These are phyloP conservation scores for Percopsis transmontana DNA, from an alignment of 2,113 vertebrate genomes.

Conservation along the genomic window DNA sequence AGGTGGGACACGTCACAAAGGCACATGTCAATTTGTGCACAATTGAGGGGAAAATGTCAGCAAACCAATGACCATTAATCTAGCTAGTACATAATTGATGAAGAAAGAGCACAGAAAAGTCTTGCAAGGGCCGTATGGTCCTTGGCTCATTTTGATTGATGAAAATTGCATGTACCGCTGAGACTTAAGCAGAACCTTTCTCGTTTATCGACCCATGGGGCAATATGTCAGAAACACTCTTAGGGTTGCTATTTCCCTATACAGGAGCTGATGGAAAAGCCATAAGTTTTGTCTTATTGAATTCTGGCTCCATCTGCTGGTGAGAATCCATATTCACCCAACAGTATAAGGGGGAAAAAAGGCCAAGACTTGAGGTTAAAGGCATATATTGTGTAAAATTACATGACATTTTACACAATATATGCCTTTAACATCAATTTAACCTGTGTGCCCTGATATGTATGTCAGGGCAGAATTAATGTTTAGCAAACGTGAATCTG, in stretches of 20 bases:
- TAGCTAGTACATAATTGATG: background rate
- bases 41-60: background rate
- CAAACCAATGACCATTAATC: background rate
- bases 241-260: background rate
- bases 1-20: background rate
- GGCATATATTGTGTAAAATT: too few species aligned
- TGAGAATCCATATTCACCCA: background rate
- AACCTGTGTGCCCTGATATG: too few species aligned
- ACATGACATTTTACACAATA: too few species aligned
- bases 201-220: background rate
- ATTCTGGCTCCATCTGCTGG: conserved; percentile 64
- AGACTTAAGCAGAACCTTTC: background rate
- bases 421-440: background rate
- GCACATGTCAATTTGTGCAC: background rate
- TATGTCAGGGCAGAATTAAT: too few species aligned
- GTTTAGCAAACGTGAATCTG: too few species aligned
- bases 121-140: background rate
- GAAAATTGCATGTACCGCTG: background rate
- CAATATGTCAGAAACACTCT: background rate
- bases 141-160: background rate
- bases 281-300: conserved; percentile 31
- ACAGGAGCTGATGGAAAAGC: background rate
- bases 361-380: too few species aligned
- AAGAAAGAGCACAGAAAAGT: background rate
- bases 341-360: background rate